Percentiles rank a stretch among this genome's conserved stretches.
Evolutionary conservation across 2,113 vertebrate genomes (phyloP).

Genomic region (Ptyas mucosa): DNA sequence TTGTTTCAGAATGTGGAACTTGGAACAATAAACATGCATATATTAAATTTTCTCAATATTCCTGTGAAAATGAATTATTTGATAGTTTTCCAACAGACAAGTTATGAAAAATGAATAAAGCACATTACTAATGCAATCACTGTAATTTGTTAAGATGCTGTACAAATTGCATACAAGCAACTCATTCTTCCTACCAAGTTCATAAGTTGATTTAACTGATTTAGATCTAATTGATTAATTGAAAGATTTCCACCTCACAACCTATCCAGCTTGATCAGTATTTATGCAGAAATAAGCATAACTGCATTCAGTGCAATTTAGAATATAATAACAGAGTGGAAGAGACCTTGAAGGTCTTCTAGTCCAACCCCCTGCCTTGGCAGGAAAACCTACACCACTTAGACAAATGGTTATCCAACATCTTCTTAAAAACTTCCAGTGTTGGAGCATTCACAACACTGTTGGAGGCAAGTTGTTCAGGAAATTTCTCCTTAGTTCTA

Average conservation of each 20-base stretch:
- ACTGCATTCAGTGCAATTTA: too few relatives aligned
- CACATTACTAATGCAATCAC: neutral
- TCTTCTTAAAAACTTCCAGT: too few relatives aligned
- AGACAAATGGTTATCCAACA: too few relatives aligned
- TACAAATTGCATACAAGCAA: neutral
- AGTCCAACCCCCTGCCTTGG: too few relatives aligned
- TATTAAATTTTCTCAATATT: neutral
- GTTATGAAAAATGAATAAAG: neutral
- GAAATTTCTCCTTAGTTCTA: too few relatives aligned
- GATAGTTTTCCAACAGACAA: neutral
- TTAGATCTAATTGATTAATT: neutral
- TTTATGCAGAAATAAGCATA: neutral
- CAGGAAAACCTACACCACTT: too few relatives aligned
- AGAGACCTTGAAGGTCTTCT: too few relatives aligned
- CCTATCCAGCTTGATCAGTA: neutral
- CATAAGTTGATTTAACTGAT: neutral
- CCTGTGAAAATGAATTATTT: neutral
- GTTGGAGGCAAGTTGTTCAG: too few relatives aligned
- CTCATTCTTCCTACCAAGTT: neutral
- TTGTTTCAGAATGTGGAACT: neutral
- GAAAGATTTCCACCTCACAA: neutral
- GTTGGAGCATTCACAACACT: too few relatives aligned
- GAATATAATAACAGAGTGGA: too few relatives aligned
- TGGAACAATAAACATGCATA: neutral
- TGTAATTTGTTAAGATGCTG: neutral